Base-by-base conservation (phyloP, 1,140 invertebrate genomes). In the Phymastichus coffea region DNA sequence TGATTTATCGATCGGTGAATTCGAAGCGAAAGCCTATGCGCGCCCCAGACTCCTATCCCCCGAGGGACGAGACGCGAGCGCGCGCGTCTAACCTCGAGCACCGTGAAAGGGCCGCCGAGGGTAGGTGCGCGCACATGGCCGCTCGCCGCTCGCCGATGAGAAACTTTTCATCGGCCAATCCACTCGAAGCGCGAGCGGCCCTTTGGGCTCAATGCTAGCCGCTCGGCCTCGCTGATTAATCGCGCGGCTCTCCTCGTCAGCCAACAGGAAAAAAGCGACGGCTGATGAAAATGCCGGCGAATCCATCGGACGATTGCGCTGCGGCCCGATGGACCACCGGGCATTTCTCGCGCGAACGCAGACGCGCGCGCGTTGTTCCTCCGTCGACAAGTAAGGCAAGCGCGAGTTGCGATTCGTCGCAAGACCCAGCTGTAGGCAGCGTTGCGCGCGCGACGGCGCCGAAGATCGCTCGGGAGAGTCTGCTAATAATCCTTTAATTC, bases 1-100 rank as follows among this genome's bases (percentile, higher is more conserved):
- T 54, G 58, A 60, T 54, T 60, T 60, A 60, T 60, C 58, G 58
- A 60, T 60, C 51, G 51, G 51, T 22, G 30, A 48, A 57, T 22
- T 46, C 28, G 33, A 38, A 25, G 38, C 25, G 37, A n/a, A 8
- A 23, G 12, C n/a, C 22, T n/a, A 38, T 6, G 41, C 28, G 35
- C 2, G 19, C 25, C 43, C 17, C 23, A 47, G 19, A 8, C n/a
- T 37, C 19, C n/a, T n/a, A n/a, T n/a, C 22, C 38, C 54, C 20
- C 20, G 1, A 7, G 54, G 43, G 54, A 46, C n/a, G n/a, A n/a
- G 22, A 9, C 1, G 26, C n/a, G 28, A 25, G 30, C 43, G 40
- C 41, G 33, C 26, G 41, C 22, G n/a, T n/a, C n/a, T n/a, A n/a
- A n/a, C n/a, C 26, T 1, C 17, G 51, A 28, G n/a, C 40, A 52